These are phyloP conservation scores for Notechis scutatus DNA, from an alignment of 2,113 vertebrate species.

Conservation along the genomic window DNA sequence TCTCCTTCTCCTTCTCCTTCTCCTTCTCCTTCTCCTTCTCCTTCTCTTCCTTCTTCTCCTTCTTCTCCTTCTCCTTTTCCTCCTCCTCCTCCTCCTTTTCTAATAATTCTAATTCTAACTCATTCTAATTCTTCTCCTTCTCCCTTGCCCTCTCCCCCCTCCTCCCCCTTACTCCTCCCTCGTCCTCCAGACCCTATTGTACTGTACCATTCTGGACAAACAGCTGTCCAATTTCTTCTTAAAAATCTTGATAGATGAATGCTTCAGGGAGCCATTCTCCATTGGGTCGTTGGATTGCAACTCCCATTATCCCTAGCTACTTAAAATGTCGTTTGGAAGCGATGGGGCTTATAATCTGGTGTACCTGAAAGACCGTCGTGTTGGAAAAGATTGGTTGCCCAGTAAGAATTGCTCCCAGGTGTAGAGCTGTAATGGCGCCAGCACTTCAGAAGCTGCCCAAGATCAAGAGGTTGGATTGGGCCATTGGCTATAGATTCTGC, in stretches of 20 bases:
- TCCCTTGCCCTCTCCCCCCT: no score
- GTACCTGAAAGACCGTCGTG: neutral
- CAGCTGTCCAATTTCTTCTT: no score
- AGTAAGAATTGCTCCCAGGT: neutral
- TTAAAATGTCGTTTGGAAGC: neutral
- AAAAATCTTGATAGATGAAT: neutral
- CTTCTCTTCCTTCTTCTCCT: rapidly evolving
- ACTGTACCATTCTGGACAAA: no score
- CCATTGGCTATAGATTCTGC: constrained; percentile 35
- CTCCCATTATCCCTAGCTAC: neutral
- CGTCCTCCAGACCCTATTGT: no score
- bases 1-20: rapidly evolving
- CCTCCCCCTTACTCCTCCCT: no score
- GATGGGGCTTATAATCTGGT: neutral
- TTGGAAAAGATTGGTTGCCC: neutral
- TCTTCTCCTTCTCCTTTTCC: no score
- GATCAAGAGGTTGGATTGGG: constrained; percentile 29
- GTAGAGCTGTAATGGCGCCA: neutral
- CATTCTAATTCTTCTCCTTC: no score
- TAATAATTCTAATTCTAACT: no score
- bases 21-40: no score
- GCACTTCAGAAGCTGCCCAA: neutral
- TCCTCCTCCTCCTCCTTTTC: neutral
- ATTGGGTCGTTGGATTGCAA: neutral
- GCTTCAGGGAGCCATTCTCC: neutral